These are phyloP conservation scores for Caenorhabditis plicata DNA, from an alignment of 2,888 invertebrate genomes.

Conservation along the genomic window DNA sequence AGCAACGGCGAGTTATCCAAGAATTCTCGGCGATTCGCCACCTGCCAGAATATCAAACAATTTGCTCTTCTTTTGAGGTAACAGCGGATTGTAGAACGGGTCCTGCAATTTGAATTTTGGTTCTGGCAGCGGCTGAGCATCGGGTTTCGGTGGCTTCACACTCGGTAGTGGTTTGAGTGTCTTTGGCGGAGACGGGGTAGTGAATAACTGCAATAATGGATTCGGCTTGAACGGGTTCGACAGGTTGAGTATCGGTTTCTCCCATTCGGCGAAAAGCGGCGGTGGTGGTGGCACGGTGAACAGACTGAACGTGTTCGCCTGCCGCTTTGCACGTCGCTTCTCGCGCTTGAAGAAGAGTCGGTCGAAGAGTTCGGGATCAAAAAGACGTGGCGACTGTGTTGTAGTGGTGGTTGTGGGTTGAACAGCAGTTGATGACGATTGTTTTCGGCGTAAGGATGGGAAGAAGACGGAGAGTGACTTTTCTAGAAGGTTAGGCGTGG, in stretches of 20 bases:
- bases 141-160: constrained; percentile 6
- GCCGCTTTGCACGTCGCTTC: constrained; percentile 19
- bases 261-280: constrained; percentile 32
- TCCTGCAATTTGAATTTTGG: constrained; percentile 48
- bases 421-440: constrained; percentile 11
- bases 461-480: constrained; percentile 41
- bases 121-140: constrained; percentile 19
- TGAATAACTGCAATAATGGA: constrained; percentile 53
- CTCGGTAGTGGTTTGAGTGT: constrained; percentile 4
- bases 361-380: constrained; percentile 42
- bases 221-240: constrained; percentile 55
- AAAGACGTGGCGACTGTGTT: constrained; percentile 32
- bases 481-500: constrained; percentile 33
- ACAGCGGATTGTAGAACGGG: constrained; percentile 57
- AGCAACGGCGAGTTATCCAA: no score
- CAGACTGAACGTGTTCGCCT: constrained; percentile 16
- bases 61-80: constrained; percentile 52
- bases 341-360: constrained; percentile 33
- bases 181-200: constrained; percentile 31
- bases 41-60: constrained; percentile 50
- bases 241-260: constrained; percentile 35
- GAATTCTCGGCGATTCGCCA: constrained; percentile 39
- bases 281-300: constrained; percentile 32
- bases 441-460: constrained; percentile 37
- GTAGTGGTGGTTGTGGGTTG: constrained; percentile 13